Conservation (phyloP, 2,797 vertebrate genomes). For the Distichodus sexfasciatus region DNA sequence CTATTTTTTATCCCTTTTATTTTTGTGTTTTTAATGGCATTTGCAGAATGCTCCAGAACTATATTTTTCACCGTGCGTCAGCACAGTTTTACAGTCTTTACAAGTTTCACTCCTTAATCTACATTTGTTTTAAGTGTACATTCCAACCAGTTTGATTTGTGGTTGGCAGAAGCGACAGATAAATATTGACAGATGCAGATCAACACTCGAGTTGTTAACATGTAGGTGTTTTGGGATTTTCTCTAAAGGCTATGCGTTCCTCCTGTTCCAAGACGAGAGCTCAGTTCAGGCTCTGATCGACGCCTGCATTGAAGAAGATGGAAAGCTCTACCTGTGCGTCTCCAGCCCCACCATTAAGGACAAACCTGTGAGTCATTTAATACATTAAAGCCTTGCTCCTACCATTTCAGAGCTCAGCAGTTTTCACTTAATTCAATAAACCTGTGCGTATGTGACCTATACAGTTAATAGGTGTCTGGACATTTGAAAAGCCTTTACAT, state of each 20-base stretch:
- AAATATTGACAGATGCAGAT: background rate
- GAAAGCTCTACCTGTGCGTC: conserved; percentile 97
- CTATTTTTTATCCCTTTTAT: too few relatives aligned
- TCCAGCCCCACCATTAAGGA: conserved; percentile 99
- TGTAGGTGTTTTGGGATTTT: background rate
- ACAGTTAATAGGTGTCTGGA: too few relatives aligned
- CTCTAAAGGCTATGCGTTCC: conserved; percentile 90
- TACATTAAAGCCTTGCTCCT: background rate
- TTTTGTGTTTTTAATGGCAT: too few relatives aligned
- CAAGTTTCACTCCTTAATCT: too few relatives aligned
- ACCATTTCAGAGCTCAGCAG: too few relatives aligned
- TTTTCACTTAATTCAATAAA: too few relatives aligned
- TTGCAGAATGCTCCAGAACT: too few relatives aligned
- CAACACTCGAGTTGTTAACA: background rate
- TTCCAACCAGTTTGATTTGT: background rate
- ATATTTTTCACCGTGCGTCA: too few relatives aligned
- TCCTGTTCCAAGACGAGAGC: conserved; percentile 99
- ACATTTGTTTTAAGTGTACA: background rate
- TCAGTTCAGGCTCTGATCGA: conserved; percentile 98
- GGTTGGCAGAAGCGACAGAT: background rate
- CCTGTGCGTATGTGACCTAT: too few relatives aligned
- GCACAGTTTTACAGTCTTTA: too few relatives aligned
- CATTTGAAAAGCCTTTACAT: too few relatives aligned
- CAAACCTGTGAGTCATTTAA: conserved; percentile 84
- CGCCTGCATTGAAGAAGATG: conserved; percentile 97